phyloP scores from a whole-genome alignment of 2,113 vertebrate genomes.

The Ailurus styani region DNA sequence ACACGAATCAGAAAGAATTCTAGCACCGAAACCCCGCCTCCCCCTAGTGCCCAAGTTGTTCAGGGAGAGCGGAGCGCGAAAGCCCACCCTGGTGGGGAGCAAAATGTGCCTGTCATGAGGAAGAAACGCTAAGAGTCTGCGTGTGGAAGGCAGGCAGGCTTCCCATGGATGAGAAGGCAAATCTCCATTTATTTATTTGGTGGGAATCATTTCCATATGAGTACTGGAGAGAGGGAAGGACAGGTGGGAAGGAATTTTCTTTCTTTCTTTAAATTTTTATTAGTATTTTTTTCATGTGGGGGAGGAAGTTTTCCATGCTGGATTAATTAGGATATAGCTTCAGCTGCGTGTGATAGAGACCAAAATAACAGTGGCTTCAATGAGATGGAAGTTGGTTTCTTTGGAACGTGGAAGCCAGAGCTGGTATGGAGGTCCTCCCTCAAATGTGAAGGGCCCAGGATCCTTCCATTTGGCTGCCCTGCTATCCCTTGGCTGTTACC shows the following conservation, averaged over 20 bases:
- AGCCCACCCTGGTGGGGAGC: neutral
- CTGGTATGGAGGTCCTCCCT: neutral
- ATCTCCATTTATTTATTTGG: neutral
- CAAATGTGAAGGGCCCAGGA: neutral
- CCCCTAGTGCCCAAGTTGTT: neutral
- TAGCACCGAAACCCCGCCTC: neutral
- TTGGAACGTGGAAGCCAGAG: neutral
- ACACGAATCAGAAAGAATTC: neutral
- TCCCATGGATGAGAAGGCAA: accelerated
- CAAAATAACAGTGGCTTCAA: neutral
- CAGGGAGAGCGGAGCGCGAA: neutral
- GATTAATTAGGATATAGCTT: neutral
- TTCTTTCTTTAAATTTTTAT: neutral
- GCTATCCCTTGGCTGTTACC: neutral
- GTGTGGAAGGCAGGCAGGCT: neutral
- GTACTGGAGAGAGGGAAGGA: neutral
- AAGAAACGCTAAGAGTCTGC: neutral
- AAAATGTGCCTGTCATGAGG: neutral
- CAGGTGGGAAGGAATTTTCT: neutral
- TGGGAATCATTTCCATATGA: neutral
- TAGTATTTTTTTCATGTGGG: neutral
- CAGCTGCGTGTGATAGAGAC: neutral
- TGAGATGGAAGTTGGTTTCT: neutral
- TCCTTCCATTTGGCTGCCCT: neutral
- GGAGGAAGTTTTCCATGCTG: neutral